Base-by-base conservation (phyloP, 2,113 vertebrate species). In the Cephalopholis sonnerati region DNA sequence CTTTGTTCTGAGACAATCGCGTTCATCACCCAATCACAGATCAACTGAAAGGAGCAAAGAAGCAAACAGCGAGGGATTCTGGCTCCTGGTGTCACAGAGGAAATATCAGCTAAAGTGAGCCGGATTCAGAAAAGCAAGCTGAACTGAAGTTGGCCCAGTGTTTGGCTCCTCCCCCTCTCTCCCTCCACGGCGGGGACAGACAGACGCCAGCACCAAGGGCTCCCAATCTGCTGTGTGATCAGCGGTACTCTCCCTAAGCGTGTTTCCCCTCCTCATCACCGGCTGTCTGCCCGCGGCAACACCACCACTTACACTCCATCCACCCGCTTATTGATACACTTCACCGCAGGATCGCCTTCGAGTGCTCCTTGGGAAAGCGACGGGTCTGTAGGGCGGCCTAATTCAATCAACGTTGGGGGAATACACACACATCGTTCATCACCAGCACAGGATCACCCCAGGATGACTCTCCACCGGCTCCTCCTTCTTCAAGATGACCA, bases 181-280 rank as follows among this genome's bases (percentile, higher is more conserved):
- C 81, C 63, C 88, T 88, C 84, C 69, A 29, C 27, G 83, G 86
- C 79, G 77, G 78, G 75, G 69, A 79, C 84, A 1, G 44, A 91
- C 91, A 92, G 91, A 90, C 91, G 90, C 78, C 79, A 85, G 84
- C 94, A 91, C 92, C 86, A 6, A 92, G 90, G 91, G 90, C 87
- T 91, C 85, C 86, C 92, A 93, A 94, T 94, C 91, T 93, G 93
- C 92, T 86, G 81, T 74, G 84, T 87, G 90, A 91, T 88, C 89
- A 83, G 87, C 67, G 50, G 69, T 69, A 77, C 88, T 87, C 81
- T 92, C 92, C 81, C 88, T 77, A 67, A 91, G 87, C 83, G 73
- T 64, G 87, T 84, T 74, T 61, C 77, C 89, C 84, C 75, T 87
- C 90, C 76, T 85, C 88, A 85, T 88, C 86, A 84, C 90, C 84